Conservation (phyloP, 2,888 invertebrate genomes). For the Steromphala cineraria region DNA sequence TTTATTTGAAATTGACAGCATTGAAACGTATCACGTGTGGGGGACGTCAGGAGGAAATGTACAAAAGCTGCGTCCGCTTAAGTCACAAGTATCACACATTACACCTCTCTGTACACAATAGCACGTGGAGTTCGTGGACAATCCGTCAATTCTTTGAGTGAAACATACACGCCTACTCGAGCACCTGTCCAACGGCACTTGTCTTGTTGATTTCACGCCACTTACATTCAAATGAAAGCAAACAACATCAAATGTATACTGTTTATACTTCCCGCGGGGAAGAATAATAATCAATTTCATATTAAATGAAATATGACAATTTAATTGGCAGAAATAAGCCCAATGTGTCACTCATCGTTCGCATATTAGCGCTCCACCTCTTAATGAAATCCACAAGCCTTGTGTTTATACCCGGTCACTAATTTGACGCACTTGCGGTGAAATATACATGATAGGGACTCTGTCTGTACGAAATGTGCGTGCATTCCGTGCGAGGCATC, state of each 20-base stretch:
- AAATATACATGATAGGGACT: background rate
- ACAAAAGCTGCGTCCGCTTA: background rate
- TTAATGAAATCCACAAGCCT: background rate
- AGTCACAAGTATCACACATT: background rate
- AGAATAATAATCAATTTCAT: slow-evolving; percentile 8
- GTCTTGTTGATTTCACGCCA: background rate
- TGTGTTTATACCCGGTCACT: background rate
- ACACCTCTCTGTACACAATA: background rate
- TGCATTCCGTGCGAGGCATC: background rate
- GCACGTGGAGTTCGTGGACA: background rate
- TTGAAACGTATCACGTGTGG: background rate
- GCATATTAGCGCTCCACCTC: background rate
- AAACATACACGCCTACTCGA: background rate
- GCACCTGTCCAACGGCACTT: background rate
- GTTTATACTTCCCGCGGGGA: background rate
- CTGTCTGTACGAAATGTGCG: background rate
- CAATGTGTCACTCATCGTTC: background rate
- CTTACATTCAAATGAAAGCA: background rate
- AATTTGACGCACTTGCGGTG: slow-evolving; percentile 2
- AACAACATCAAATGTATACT: slow-evolving; percentile 8
- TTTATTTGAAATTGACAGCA: too few relatives aligned
- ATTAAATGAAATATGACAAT: slow-evolving; percentile 10
- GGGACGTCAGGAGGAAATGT: background rate
- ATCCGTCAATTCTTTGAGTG: background rate
- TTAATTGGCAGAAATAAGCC: slow-evolving; percentile 5